These are phyloP conservation scores for Sarcophaga rosellei DNA, from an alignment of 2,888 invertebrate species.

Conservation along the genomic window DNA sequence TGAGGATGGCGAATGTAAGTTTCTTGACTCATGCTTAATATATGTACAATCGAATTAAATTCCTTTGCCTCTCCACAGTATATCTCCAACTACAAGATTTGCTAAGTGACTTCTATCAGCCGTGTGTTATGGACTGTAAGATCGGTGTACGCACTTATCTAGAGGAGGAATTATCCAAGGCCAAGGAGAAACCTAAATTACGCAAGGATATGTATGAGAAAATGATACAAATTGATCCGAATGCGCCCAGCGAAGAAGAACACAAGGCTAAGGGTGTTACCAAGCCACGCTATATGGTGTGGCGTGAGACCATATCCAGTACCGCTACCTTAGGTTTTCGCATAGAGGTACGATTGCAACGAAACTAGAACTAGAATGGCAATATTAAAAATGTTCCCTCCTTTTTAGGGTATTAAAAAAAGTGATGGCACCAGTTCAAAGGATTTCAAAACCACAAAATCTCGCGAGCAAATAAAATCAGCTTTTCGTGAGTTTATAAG, in stretches of 20 bases:
- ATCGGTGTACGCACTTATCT: slow-evolving; percentile 96
- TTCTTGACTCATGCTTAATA: not conserved
- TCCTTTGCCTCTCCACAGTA: slow-evolving; percentile 74
- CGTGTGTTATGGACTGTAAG: slow-evolving; percentile 99
- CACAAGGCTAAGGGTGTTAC: slow-evolving; percentile 94
- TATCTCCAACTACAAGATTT: slow-evolving; percentile 97
- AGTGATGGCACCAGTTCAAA: slow-evolving; percentile 95
- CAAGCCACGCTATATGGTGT: slow-evolving; percentile 96
- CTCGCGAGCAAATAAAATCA: slow-evolving; percentile 89
- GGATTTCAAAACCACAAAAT: slow-evolving; percentile 97
- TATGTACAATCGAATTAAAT: not conserved
- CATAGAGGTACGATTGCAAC: slow-evolving; percentile 85
- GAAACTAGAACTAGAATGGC: not conserved
- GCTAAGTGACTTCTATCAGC: slow-evolving; percentile 93
- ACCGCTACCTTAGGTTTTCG: slow-evolving; percentile 98
- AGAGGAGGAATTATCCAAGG: slow-evolving; percentile 96
- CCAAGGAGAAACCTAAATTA: slow-evolving; percentile 95
- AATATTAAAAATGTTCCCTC: not conserved
- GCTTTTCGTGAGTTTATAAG: slow-evolving; percentile 91
- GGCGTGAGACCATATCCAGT: slow-evolving; percentile 98
- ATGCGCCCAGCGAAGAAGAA: slow-evolving; percentile 95
- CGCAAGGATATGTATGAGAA: slow-evolving; percentile 98
- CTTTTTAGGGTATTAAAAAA: slow-evolving; percentile 88
- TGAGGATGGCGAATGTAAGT: slow-evolving; percentile 89
- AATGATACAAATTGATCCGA: slow-evolving; percentile 96